A percentile compares a stretch with the other conserved stretches of the same genome.
Evolutionary conservation across 2,797 vertebrate genomes (phyloP).

Genomic region (Takifugu rubripes): DNA sequence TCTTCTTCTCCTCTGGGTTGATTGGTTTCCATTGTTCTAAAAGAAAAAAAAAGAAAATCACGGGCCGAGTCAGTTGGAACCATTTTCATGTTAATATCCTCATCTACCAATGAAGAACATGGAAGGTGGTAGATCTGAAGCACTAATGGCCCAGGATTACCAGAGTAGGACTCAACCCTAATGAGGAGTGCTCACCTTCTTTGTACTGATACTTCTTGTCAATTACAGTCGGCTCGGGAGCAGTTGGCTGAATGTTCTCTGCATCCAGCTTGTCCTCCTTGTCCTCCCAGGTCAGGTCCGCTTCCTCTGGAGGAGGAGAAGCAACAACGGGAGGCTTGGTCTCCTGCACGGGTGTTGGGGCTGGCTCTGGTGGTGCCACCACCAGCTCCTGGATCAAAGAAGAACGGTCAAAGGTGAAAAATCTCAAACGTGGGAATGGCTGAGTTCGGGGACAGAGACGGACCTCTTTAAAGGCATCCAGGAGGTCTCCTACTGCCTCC

Average conservation of each 20-base stretch:
- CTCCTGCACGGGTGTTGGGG: conserved; percentile 62
- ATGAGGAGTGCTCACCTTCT: conserved; percentile 76
- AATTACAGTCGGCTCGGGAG: conserved; percentile 21
- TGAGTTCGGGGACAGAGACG: neutral
- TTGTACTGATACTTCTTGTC: conserved; percentile 95
- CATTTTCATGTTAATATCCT: neutral
- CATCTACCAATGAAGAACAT: neutral
- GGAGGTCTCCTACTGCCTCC: conserved; percentile 88
- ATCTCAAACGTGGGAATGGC: neutral
- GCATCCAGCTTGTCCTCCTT: conserved; percentile 88
- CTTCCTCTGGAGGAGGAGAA: conserved; percentile 76
- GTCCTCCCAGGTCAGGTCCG: conserved; percentile 92
- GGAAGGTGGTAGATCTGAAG: neutral
- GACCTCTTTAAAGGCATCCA: conserved; percentile 97
- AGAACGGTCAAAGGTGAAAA: no score
- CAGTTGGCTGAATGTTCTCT: conserved; percentile 84
- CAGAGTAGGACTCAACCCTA: neutral
- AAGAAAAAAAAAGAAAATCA: neutral
- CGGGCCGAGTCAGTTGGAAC: neutral
- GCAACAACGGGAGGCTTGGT: conserved; percentile 57
- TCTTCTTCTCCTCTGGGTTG: conserved; percentile 92
- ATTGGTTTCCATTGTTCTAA: conserved; percentile 94
- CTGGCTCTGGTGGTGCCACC: conserved; percentile 74
- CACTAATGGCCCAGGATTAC: neutral
- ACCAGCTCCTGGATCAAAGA: conserved; percentile 67